phyloP scores from a whole-genome alignment of 2,113 vertebrate genomes.

The Lycaon pictus region DNA sequence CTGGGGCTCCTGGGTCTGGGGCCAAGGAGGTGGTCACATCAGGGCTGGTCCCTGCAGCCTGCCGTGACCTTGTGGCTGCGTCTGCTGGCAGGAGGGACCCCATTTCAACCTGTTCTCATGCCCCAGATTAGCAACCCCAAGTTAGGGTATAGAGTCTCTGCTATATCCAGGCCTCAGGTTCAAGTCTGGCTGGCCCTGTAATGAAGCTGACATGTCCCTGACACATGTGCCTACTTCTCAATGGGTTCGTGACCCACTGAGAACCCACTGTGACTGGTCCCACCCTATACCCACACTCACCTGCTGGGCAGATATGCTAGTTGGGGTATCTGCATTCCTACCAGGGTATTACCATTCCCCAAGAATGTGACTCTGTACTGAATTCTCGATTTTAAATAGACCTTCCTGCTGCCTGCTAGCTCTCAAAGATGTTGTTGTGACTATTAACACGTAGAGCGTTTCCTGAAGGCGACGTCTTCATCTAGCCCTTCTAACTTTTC shows the following conservation, averaged over 20 bases:
- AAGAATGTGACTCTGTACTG: not conserved
- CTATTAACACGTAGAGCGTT: not conserved
- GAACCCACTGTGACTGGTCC: too few species aligned
- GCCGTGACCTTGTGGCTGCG: not conserved
- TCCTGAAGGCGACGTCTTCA: not conserved
- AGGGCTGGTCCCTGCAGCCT: rapidly evolving
- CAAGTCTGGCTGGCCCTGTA: not conserved
- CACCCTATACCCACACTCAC: not conserved
- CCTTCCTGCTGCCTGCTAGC: not conserved
- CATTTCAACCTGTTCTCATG: not conserved
- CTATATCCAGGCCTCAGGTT: not conserved
- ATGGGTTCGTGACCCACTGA: not conserved
- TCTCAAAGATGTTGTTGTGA: not conserved
- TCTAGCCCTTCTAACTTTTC: not conserved
- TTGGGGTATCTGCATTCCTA: not conserved
- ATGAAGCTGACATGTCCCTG: not conserved
- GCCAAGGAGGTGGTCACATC: not conserved
- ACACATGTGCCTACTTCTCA: not conserved
- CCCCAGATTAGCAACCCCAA: not conserved
- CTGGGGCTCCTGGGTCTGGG: too few species aligned
- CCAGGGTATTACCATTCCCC: not conserved
- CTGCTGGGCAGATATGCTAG: not conserved
- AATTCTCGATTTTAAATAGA: not conserved
- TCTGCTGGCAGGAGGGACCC: not conserved
- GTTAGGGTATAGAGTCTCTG: not conserved